phyloP scores from a whole-genome alignment of 2,797 vertebrate genomes.

The Darevskia nairensis region DNA sequence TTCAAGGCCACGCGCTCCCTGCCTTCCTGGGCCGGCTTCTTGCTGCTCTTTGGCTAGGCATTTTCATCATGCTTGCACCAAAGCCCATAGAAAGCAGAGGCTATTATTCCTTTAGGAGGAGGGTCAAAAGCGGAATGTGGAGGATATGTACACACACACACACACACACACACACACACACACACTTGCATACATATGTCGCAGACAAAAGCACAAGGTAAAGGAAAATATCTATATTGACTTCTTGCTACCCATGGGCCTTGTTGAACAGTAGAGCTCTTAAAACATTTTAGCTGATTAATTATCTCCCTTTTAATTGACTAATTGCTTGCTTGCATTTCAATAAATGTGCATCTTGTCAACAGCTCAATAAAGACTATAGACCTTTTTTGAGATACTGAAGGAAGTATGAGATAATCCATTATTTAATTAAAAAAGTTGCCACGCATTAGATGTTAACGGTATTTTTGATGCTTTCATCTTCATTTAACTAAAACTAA shows the following conservation, averaged over 20 bases:
- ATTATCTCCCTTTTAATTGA: neutral
- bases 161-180: too few relatives aligned
- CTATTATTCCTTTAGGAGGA: constrained; percentile 24
- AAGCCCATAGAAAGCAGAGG: neutral
- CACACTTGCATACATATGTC: fast-evolving
- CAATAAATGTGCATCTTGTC: neutral
- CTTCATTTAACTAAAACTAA: neutral
- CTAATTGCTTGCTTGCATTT: neutral
- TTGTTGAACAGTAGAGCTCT: neutral
- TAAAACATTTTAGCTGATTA: neutral
- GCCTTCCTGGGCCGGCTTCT: constrained; percentile 20
- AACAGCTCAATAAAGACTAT: neutral
- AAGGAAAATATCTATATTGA: neutral
- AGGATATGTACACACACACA: neutral
- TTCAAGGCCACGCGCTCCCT: constrained; percentile 49
- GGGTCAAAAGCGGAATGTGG: neutral
- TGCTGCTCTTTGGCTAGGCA: constrained; percentile 29
- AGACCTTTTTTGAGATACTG: neutral
- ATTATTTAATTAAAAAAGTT: neutral
- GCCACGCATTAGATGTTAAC: neutral
- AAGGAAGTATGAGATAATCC: neutral
- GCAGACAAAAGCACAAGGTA: fast-evolving
- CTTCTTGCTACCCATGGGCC: neutral
- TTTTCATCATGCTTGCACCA: constrained; percentile 39
- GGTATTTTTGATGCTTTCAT: neutral